A percentile compares a stretch with the other conserved stretches of the same genome.
These are phyloP conservation scores for Osmerus eperlanus DNA, from an alignment of 2,113 vertebrate genomes.

Conservation along the genomic window DNA sequence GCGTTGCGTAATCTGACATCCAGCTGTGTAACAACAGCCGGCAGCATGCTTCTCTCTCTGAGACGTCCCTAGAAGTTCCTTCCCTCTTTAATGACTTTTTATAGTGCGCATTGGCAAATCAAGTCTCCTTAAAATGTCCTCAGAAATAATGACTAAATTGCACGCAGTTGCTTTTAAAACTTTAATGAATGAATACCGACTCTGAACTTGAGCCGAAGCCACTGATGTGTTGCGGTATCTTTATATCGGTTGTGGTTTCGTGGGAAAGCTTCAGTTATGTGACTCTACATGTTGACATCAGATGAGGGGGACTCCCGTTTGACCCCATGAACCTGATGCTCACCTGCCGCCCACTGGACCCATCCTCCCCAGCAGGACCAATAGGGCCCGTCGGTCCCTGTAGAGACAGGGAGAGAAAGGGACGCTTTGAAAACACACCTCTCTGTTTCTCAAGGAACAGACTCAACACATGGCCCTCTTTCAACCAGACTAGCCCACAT, in stretches of 20 bases:
- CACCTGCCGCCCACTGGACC: constrained; percentile 82
- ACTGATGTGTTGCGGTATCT: too few species aligned
- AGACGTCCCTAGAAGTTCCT: not conserved
- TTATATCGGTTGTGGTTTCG: too few species aligned
- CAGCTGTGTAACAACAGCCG: constrained; percentile 4
- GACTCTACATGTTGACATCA: not conserved
- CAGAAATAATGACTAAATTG: constrained; percentile 13
- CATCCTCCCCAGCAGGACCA: constrained; percentile 80
- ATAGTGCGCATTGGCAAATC: constrained; percentile 15
- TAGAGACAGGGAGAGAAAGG: constrained; percentile 18
- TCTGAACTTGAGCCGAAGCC: too few species aligned
- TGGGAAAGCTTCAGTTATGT: too few species aligned
- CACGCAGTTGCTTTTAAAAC: too few species aligned
- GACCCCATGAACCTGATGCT: constrained; percentile 20
- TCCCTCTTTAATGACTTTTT: constrained; percentile 6
- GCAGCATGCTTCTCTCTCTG: not conserved
- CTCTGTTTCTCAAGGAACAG: too few species aligned
- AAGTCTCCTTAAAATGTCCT: constrained; percentile 24
- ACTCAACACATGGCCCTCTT: too few species aligned
- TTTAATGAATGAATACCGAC: too few species aligned
- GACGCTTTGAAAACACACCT: too few species aligned
- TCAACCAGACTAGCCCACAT: too few species aligned
- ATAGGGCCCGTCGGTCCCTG: constrained; percentile 89
- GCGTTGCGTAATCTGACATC: constrained; percentile 8
- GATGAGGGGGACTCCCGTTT: not conserved